Conservation (phyloP, 2,113 vertebrate genomes). For the Onychostruthus taczanowskii region DNA sequence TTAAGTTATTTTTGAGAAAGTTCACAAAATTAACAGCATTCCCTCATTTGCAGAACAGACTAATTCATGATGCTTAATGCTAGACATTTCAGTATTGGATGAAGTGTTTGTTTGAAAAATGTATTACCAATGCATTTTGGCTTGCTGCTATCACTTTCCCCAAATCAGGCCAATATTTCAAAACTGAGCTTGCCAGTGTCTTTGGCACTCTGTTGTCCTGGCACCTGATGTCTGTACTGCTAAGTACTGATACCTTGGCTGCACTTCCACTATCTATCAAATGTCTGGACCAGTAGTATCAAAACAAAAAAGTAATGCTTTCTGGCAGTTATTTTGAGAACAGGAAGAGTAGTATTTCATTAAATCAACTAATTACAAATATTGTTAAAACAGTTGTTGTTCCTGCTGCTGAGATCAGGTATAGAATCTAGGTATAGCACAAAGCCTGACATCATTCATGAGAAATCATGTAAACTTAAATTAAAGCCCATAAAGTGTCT, state of each 20-base stretch:
- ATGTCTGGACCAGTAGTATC: not conserved
- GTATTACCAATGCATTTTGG: not conserved
- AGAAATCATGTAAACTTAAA: not conserved
- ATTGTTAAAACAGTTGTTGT: not conserved
- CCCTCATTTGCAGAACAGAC: not conserved
- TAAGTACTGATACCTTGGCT: constrained; percentile 45
- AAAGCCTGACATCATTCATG: not conserved
- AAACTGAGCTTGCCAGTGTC: not conserved
- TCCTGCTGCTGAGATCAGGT: not conserved
- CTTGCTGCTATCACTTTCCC: not conserved
- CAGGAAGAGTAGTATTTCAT: not conserved
- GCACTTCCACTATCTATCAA: not conserved
- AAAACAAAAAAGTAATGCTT: constrained; percentile 20
- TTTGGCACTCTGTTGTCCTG: not conserved
- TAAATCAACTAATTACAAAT: not conserved
- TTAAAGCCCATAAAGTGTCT: not conserved
- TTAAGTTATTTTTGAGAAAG: not conserved
- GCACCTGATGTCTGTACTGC: not conserved
- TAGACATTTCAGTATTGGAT: not conserved
- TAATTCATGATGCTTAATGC: not conserved
- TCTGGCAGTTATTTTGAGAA: not conserved
- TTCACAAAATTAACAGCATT: not conserved
- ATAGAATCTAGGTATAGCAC: not conserved
- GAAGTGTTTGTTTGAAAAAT: not conserved
- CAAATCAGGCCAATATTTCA: not conserved